Percentiles rank a stretch among this genome's conserved stretches.
These are phyloP conservation scores for Cydia amplana DNA, from an alignment of 1,140 invertebrate species.

Conservation along the genomic window DNA sequence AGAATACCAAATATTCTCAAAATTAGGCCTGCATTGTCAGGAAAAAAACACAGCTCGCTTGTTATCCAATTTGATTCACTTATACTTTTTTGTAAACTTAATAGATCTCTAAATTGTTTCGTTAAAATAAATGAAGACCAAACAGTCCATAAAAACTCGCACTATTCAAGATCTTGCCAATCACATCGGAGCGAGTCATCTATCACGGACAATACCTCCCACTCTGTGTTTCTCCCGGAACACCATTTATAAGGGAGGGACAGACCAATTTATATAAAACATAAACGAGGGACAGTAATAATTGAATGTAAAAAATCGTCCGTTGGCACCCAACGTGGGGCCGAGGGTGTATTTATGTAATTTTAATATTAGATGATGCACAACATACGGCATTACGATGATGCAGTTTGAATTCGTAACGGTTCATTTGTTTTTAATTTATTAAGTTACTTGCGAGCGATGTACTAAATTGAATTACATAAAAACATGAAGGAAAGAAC, in stretches of 20 bases:
- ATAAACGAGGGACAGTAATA: slow-evolving; percentile 67
- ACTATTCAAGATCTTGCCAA: slow-evolving; percentile 39
- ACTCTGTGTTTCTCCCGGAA: slow-evolving; percentile 55
- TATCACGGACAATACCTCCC: slow-evolving; percentile 57
- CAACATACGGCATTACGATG: slow-evolving; percentile 47
- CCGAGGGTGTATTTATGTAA: slow-evolving; percentile 57
- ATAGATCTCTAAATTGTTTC: not conserved
- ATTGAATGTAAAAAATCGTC: slow-evolving; percentile 76
- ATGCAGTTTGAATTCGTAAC: slow-evolving; percentile 2
- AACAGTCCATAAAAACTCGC: slow-evolving; percentile 16
- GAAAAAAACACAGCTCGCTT: not conserved
- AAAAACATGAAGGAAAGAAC: not conserved
- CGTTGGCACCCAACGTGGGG: slow-evolving; percentile 55
- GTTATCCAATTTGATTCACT: not conserved
- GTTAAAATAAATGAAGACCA: slow-evolving; percentile 11
- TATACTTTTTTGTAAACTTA: not conserved
- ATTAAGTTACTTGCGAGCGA: not conserved
- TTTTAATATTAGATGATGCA: slow-evolving; percentile 71
- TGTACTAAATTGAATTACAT: slow-evolving; percentile 1
- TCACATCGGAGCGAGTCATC: slow-evolving; percentile 49
- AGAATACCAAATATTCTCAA: no score
- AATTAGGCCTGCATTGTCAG: not conserved
- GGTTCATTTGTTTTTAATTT: slow-evolving; percentile 29
- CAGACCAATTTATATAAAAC: slow-evolving; percentile 74
- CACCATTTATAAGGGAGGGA: slow-evolving; percentile 70